Percentiles rank a stretch among this genome's conserved stretches.
Evolutionary conservation across 2,888 invertebrate species (phyloP).

Genomic region (Yponomeuta sedellus): DNA sequence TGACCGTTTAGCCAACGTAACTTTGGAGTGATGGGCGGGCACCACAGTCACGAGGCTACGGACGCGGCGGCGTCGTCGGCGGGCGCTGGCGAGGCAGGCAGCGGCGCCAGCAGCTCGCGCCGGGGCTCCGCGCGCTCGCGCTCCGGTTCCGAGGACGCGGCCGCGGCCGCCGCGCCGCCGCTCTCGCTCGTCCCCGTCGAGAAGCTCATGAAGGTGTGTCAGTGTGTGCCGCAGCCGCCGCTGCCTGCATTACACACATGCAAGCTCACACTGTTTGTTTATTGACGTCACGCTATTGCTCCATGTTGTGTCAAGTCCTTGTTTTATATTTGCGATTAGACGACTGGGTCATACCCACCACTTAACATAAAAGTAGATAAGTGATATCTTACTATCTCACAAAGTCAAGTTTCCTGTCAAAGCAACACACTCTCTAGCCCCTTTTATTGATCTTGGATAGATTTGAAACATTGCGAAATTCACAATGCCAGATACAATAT

Average conservation of each 20-base stretch:
- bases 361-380: too few species aligned
- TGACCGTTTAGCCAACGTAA: background rate
- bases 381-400: too few species aligned
- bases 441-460: too few species aligned
- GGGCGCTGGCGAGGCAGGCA: constrained; percentile 42
- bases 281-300: background rate
- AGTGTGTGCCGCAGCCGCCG: background rate
- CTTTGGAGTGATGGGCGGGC: constrained; percentile 49
- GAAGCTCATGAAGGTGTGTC: constrained; percentile 82
- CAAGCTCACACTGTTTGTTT: constrained; percentile 8
- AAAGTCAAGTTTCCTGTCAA: too few species aligned
- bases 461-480: too few species aligned
- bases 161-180: constrained; percentile 74
- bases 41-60: constrained; percentile 55
- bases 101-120: constrained; percentile 56
- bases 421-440: too few species aligned
- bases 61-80: constrained; percentile 28
- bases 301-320: background rate
- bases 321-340: too few species aligned
- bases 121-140: constrained; percentile 72
- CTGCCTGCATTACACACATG: background rate
- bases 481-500: too few species aligned
- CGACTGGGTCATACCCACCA: too few species aligned
- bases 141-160: constrained; percentile 81
- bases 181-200: constrained; percentile 83